Evolutionary conservation across 2,888 invertebrate species (phyloP).

Genomic region (Teleogryllus oceanicus): DNA sequence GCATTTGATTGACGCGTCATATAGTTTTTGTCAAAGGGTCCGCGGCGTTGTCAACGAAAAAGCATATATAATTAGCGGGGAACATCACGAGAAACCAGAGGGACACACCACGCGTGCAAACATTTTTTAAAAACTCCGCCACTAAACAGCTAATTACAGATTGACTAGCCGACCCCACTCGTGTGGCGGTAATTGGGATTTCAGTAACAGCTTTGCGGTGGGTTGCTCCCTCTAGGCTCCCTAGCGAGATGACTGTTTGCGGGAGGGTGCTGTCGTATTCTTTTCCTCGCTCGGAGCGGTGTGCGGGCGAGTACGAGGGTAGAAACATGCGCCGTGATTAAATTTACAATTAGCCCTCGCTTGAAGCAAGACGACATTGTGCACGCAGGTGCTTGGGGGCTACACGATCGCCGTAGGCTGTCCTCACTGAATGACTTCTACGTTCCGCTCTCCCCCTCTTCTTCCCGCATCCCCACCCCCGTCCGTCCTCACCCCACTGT

Average conservation of each 20-base stretch:
- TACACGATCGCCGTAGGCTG: not conserved
- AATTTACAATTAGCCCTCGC: constrained; percentile 18
- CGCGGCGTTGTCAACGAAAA: not conserved
- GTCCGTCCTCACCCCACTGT: not conserved
- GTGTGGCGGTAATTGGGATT: not conserved
- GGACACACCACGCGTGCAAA: not conserved
- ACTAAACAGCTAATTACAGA: not conserved
- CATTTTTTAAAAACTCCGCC: not conserved
- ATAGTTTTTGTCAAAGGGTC: not conserved
- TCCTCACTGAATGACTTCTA: not conserved
- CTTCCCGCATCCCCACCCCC: not conserved
- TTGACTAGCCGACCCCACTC: not conserved
- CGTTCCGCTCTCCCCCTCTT: not conserved
- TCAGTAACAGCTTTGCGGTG: not conserved
- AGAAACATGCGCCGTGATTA: not conserved
- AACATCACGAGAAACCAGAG: not conserved
- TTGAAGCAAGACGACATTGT: not conserved
- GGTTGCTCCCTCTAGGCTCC: not conserved
- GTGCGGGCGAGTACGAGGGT: not conserved
- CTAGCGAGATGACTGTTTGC: not conserved
- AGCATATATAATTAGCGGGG: not conserved
- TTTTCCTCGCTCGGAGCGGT: not conserved
- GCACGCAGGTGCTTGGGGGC: not conserved
- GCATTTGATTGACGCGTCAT: constrained; percentile 3
- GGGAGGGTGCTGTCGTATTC: not conserved